Conservation (phyloP, 23 tunicate species). For the Trididemnum clinides region DNA sequence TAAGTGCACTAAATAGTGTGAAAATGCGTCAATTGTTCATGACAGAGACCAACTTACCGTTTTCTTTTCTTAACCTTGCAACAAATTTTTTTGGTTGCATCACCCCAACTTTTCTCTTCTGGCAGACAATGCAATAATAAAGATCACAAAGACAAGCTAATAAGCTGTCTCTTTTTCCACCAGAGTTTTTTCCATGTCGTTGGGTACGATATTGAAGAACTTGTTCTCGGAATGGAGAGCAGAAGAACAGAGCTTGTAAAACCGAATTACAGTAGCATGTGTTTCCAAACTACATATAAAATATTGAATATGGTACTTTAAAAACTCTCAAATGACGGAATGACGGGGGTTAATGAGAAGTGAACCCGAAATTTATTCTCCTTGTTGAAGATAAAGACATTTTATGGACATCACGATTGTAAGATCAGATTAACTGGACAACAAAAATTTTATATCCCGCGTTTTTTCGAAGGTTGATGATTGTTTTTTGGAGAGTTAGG, state of each 20-base stretch:
- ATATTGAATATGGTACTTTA: no score
- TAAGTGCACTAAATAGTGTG: no score
- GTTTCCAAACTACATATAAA: conserved; percentile 85
- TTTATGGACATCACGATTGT: no score
- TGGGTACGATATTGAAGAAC: conserved; percentile 88
- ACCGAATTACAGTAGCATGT: conserved; percentile 99
- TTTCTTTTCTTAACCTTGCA: conserved; percentile 85
- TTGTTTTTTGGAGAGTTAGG: no score
- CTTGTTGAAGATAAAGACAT: no score
- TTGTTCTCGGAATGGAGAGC: conserved; percentile 94
- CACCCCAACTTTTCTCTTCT: conserved; percentile 80
- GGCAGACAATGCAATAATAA: conserved; percentile 66
- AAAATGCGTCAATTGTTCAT: no score
- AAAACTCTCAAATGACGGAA: no score
- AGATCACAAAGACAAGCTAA: conserved; percentile 90
- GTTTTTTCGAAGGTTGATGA: no score
- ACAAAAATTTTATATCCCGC: no score
- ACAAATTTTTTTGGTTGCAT: conserved; percentile 95
- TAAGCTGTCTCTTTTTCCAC: conserved; percentile 76
- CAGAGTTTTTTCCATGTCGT: conserved; percentile 65
- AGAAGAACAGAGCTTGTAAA: conserved; percentile 93
- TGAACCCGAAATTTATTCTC: no score
- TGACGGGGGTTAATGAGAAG: no score
- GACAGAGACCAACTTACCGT: conserved; percentile 71
- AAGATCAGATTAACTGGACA: no score